Base-by-base conservation (phyloP, 2,888 invertebrate genomes). In the Diloba caeruleocephala region DNA sequence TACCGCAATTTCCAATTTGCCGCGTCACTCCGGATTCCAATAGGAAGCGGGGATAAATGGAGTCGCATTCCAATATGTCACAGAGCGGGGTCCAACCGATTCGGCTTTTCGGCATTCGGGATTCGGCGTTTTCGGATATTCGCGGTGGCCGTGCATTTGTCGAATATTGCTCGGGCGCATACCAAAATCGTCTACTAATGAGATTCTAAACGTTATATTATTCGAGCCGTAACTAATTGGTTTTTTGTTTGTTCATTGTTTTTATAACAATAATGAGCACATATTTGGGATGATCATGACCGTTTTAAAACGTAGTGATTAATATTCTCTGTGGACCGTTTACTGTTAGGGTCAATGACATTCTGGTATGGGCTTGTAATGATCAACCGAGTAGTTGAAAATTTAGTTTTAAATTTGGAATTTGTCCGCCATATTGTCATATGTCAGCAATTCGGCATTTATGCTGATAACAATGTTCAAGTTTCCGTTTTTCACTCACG, bases 1-100 rank as follows among this genome's bases (percentile, higher is more conserved):
- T 85, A 84, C 90, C 90, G 88, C 89, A 88, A 91, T 92, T 90
- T 92, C 89, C 92, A 92, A 92, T 92, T 92, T 91, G 89, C 87
- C 90, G 88, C 87, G 88, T 92, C 92, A 92, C 90, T 89, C 92
- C 92, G 93, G 92, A 93, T 92, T 92, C 92, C 92, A 91, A 92
- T 92, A 92, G 93, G 93, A 92, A 91, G 84, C 87, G 88, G 82
- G 88, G 87, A 93, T 92, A 92, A 93, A 93, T 93, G 92, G 92
- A 91, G 92, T 90, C 93, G 86, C 92, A 92, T 92, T 90, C 93
- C 93, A 89, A 93, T 93, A 92, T 92, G 93, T 92, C 93, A 92
- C 91, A 80, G 85, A 83, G 84, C 85, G 85, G 81, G 84, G 80
- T 71, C 78, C 84, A 83, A 84, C 84, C 82, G n/a, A 87, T 89